A percentile compares a stretch with the other conserved stretches of the same genome.
Conservation (phyloP, 2,797 vertebrate species). For the Lacerta bilineata region DNA sequence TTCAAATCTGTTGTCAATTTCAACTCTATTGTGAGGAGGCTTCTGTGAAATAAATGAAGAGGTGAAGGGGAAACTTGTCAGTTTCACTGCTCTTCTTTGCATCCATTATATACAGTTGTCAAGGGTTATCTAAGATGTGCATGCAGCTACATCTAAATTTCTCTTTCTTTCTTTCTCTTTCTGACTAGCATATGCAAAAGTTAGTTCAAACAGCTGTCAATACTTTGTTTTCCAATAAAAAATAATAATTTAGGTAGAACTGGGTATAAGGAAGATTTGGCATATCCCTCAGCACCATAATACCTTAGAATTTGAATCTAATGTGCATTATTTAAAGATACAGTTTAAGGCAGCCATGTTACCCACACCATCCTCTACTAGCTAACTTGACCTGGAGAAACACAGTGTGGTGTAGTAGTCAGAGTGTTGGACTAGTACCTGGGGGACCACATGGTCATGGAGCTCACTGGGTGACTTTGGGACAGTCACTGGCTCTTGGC, state of each 20-base stretch:
- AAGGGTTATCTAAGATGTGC: background rate
- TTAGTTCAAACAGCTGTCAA: background rate
- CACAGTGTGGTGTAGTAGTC: background rate
- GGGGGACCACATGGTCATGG: no score
- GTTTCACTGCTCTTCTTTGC: background rate
- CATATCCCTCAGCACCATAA: background rate
- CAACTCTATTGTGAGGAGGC: no score
- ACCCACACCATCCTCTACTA: background rate
- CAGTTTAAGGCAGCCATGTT: background rate
- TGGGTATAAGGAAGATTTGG: background rate
- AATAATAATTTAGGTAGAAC: background rate
- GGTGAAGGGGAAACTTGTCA: background rate
- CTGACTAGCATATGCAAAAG: background rate
- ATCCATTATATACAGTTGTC: background rate
- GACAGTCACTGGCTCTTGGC: no score
- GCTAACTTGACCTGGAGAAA: background rate
- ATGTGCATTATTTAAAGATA: slow-evolving; percentile 28
- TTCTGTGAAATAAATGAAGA: background rate
- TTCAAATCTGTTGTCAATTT: background rate
- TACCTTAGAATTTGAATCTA: background rate
- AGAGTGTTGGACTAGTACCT: no score
- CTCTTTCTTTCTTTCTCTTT: background rate
- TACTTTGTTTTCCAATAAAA: background rate
- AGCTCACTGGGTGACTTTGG: no score
- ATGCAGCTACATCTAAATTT: background rate